A percentile compares a stretch with the other conserved stretches of the same genome.
Evolutionary conservation across 2,113 vertebrate genomes (phyloP).

Genomic region (Chelonoidis abingdonii): DNA sequence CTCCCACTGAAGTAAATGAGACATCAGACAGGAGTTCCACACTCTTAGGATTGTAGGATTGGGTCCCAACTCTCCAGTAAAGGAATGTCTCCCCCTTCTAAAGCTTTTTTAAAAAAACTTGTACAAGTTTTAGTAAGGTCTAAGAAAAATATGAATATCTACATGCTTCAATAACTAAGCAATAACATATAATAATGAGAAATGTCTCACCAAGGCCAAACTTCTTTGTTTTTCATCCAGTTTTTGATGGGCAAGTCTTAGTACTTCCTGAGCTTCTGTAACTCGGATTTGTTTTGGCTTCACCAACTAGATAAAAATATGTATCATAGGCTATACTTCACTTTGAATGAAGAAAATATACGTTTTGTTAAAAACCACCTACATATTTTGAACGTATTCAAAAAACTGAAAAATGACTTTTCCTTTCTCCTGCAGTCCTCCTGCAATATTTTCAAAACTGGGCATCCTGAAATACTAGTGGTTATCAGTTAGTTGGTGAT

Average conservation of each 20-base stretch:
- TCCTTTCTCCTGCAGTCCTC: neutral
- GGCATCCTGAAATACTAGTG: neutral
- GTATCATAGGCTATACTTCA: neutral
- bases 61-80: neutral
- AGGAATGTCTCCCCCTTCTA: neutral
- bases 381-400: neutral
- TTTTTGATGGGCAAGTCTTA: conserved; percentile 61
- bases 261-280: conserved; percentile 71
- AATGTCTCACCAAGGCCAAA: conserved; percentile 71
- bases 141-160: neutral
- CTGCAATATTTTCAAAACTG: neutral
- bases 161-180: neutral
- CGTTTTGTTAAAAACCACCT: neutral
- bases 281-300: conserved; percentile 72
- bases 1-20: neutral
- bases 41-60: neutral
- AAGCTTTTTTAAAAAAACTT: neutral
- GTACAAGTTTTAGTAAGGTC: neutral
- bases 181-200: neutral
- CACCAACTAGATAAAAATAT: conserved; percentile 63
- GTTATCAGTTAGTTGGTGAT: too few species aligned
- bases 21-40: neutral
- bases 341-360: neutral
- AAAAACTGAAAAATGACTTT: neutral
- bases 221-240: conserved; percentile 74